phyloP scores from a whole-genome alignment of 2,113 vertebrate genomes.

The Pan troglodytes region NHGRI_mPanTro3-v2.1_pri NC_072408.2:9941001-9941500 shows the following conservation, averaged over 20 bases:
- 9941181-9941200: neutral
- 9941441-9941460: neutral
- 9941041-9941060: neutral
- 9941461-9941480: neutral
- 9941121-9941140: neutral
- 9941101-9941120: neutral
- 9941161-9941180: neutral
- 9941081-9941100: neutral
- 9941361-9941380: neutral
- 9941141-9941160: neutral
- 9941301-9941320: neutral
- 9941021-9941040: neutral
- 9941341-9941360: neutral
- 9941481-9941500: neutral
- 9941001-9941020: neutral
- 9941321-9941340: neutral
- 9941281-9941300: neutral
- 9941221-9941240: neutral
- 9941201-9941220: neutral
- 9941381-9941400: neutral
- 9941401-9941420: neutral
- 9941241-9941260: neutral
- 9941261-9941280: neutral
- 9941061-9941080: neutral
- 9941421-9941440: neutral